Conservation (phyloP, 2,797 vertebrate genomes). For the Sylvia borin region DNA sequence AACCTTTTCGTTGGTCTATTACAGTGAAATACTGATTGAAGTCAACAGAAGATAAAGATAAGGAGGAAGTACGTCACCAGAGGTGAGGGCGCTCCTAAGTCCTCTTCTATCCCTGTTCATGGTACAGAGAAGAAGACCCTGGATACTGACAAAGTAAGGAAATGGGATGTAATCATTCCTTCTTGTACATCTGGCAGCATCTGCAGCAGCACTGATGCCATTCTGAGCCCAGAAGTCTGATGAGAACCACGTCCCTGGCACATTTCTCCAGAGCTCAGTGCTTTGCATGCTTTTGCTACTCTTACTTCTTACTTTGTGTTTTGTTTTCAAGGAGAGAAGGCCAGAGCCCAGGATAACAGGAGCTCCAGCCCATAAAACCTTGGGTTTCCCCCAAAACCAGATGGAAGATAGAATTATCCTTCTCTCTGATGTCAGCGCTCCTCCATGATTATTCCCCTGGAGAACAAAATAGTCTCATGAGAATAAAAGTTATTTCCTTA, state of each 20-base stretch:
- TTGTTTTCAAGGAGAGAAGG: neutral
- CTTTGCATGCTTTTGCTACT: neutral
- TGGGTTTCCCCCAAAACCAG: fast-evolving
- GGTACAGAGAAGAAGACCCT: neutral
- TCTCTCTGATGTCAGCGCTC: fast-evolving
- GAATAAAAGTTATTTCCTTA: neutral
- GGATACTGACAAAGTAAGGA: neutral
- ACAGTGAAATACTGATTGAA: neutral
- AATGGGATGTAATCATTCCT: neutral
- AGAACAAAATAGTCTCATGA: neutral
- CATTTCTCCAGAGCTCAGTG: neutral
- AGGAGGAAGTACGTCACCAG: neutral
- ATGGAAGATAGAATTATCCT: neutral
- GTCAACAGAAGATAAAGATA: neutral
- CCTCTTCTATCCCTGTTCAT: neutral
- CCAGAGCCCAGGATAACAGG: neutral
- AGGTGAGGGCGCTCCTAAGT: neutral
- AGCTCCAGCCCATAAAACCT: neutral
- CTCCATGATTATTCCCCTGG: neutral
- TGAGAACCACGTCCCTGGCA: neutral
- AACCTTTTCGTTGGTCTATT: neutral
- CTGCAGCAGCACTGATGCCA: neutral
- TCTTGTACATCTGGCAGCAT: neutral
- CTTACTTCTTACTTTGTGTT: neutral
- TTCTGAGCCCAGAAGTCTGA: neutral